Evolutionary conservation across 2,113 vertebrate genomes (phyloP), one percentile per base, ranked within the genome.

Genomic region (Lycaon pictus): DNA sequence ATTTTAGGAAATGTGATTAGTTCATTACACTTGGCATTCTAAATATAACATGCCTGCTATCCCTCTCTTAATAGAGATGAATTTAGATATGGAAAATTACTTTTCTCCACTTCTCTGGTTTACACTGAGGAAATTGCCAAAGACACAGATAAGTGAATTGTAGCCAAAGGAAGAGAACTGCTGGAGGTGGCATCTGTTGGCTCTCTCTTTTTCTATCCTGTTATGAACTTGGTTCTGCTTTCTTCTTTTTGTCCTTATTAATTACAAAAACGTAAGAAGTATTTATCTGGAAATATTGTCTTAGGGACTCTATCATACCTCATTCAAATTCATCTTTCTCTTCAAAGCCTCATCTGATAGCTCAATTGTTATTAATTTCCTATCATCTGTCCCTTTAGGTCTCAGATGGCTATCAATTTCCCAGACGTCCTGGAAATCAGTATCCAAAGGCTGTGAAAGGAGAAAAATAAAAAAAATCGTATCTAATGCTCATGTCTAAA

Each of bases 181-280:
- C 8, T 43, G 3, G 6, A 56, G 4, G 27, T 69, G 56, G 23
- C 3, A 29, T 65, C 35, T 72, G 0, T 43, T 79, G 27, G 15
- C 4, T 67, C 5, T 37, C 51, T 90, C 15, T 17, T 0, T 16
- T 65, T 86, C 37, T 71, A 3, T 77, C n/a, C 65, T 77, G 7
- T 82, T 27, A 65, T 37, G 63, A 62, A 83, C 20, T 67, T 43
- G 63, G 90, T 72, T 62, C 37, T 77, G 20, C 7, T 91, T 88
- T 85, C 60, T 88, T 95, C 32, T 15, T 53, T 93, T 93, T 48
- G 25, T 90, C n/a, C 37, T 80, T 95, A 76, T 79, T 85, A 86
- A 95, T 93, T n/a, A 88, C 89, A 10, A 67, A 91, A 96, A 77
- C 53, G 35, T 15, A 43, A 80, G 22, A 86, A 92, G 15, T 0